A percentile compares a stretch with the other conserved stretches of the same genome.
phyloP scores from a whole-genome alignment of 2,888 invertebrate genomes.

The Pollenia griseotomentosa region DNA sequence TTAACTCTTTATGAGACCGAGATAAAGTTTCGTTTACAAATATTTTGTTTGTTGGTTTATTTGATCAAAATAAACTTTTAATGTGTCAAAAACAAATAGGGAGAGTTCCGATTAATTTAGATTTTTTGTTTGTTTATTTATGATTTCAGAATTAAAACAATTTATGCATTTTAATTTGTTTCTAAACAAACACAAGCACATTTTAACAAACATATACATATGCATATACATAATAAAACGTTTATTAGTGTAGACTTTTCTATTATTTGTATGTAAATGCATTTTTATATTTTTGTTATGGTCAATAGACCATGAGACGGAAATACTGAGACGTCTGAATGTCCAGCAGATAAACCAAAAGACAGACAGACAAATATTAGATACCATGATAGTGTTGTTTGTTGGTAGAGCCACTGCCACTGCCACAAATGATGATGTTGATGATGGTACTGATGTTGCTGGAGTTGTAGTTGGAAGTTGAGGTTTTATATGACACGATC shows the following conservation, averaged over 20 bases:
- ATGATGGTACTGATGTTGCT: neutral
- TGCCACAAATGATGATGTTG: slow-evolving; percentile 5
- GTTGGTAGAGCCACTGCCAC: slow-evolving; percentile 1
- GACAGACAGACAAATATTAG: slow-evolving; percentile 34
- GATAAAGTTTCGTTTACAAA: neutral
- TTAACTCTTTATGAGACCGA: slow-evolving; percentile 40
- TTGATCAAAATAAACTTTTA: neutral
- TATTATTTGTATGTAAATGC: slow-evolving; percentile 61
- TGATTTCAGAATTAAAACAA: slow-evolving; percentile 63
- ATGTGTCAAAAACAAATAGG: slow-evolving; percentile 24
- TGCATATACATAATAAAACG: neutral
- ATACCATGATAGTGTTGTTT: slow-evolving; percentile 13
- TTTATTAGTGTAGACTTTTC: slow-evolving; percentile 35
- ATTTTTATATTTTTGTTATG: slow-evolving; percentile 66
- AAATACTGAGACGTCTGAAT: slow-evolving; percentile 57
- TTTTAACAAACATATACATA: neutral
- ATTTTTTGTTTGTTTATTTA: slow-evolving; percentile 13
- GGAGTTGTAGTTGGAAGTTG: neutral
- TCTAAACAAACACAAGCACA: slow-evolving; percentile 1
- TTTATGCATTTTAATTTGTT: slow-evolving; percentile 56
- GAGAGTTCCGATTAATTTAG: neutral
- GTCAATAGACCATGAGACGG: slow-evolving; percentile 73
- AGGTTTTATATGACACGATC: slow-evolving; percentile 21
- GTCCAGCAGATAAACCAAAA: slow-evolving; percentile 11
- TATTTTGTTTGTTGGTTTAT: slow-evolving; percentile 5